These are phyloP conservation scores for Drosophila putrida DNA, from an alignment of 2,888 invertebrate genomes.

Conservation along the genomic window DNA sequence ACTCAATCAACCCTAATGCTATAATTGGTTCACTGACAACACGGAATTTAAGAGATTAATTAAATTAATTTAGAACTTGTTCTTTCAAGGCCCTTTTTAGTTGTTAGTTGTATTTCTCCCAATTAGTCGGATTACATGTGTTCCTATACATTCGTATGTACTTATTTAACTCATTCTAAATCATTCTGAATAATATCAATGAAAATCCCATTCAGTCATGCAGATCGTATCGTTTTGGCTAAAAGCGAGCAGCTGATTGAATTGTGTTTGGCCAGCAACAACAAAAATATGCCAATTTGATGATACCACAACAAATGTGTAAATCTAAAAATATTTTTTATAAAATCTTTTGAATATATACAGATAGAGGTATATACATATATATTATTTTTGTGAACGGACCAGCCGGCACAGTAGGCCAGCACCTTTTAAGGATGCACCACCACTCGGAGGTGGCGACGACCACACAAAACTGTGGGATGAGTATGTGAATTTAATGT, in stretches of 20 bases:
- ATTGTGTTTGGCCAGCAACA: conserved; percentile 77
- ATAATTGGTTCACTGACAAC: conserved; percentile 30
- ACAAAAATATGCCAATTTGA: conserved; percentile 79
- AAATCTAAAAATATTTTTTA: conserved; percentile 68
- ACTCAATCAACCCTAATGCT: conserved; percentile 22
- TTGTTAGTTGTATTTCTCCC: not conserved
- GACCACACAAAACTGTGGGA: conserved; percentile 38
- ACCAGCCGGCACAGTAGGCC: conserved; percentile 64
- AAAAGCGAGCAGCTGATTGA: conserved; percentile 72
- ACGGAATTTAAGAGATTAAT: conserved; percentile 9
- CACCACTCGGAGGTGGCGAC: conserved; percentile 56
- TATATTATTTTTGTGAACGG: conserved; percentile 41
- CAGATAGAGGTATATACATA: conserved; percentile 22
- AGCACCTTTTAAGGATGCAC: conserved; percentile 84
- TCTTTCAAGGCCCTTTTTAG: conserved; percentile 32
- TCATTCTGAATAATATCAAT: conserved; percentile 5
- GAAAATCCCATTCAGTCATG: conserved; percentile 62
- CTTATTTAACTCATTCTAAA: conserved; percentile 1
- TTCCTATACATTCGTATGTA: not conserved
- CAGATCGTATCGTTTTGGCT: conserved; percentile 40
- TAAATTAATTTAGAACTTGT: conserved; percentile 13
- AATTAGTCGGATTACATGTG: not conserved
- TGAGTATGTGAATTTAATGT: not conserved
- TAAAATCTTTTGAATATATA: conserved; percentile 54
- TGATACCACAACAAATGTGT: conserved; percentile 80